Conservation (phyloP, 2,797 vertebrate genomes). For the Melanotaenia pygmaea region DNA sequence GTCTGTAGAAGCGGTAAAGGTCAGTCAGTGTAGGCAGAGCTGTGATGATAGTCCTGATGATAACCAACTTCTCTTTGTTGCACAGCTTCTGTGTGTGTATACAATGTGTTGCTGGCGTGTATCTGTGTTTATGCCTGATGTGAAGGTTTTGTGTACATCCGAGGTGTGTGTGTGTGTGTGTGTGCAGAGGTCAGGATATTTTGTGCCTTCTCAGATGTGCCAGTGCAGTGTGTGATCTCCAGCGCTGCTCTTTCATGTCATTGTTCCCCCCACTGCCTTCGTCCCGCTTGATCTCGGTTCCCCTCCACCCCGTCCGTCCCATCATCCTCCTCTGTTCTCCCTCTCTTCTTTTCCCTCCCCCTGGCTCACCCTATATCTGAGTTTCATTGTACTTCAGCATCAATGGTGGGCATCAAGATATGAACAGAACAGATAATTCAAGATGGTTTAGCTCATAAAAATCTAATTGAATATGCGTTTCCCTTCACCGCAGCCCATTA, state of each 20-base stretch:
- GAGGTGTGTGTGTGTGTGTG: conserved; percentile 11
- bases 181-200: conserved; percentile 76
- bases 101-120: conserved; percentile 12
- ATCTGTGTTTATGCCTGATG: conserved; percentile 24
- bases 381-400: conserved; percentile 20
- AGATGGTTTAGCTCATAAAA: conserved; percentile 28
- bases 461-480: conserved; percentile 19
- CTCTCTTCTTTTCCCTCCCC: conserved; percentile 8
- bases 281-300: conserved; percentile 72
- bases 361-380: conserved; percentile 1
- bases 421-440: conserved; percentile 2
- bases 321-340: conserved; percentile 29
- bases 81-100: conserved; percentile 41
- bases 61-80: conserved; percentile 66
- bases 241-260: conserved; percentile 81
- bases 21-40: conserved; percentile 64
- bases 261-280: conserved; percentile 74
- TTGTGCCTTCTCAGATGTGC: conserved; percentile 77
- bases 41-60: conserved; percentile 49
- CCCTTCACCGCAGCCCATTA: conserved; percentile 26
- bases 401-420: conserved; percentile 9
- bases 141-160: conserved; percentile 5
- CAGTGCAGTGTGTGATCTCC: conserved; percentile 77
- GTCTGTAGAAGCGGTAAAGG: conserved; percentile 55
- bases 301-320: conserved; percentile 43